Evolutionary conservation across 2,113 vertebrate species (phyloP), one percentile per base, ranked within the genome.

Genomic region (Chloroceryle aenea): DNA sequence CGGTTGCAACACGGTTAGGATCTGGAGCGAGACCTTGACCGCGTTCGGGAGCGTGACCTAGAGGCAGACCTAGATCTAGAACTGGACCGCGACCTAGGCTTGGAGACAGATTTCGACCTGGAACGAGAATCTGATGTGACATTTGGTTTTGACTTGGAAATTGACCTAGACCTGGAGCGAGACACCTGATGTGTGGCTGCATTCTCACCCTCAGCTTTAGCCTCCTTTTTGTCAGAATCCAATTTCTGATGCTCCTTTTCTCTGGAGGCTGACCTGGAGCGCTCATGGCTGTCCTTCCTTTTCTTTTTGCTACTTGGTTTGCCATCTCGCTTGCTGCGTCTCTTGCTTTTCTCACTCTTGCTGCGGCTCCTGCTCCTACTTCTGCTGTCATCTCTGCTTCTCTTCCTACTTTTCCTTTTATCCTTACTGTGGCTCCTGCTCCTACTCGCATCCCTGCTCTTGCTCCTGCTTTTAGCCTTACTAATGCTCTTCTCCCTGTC

Each of bases 341-440:
- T 99, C 61, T 98, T 97, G 98, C 97, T 99, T 92, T 98, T 98
- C 95, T 99, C 98, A n/a, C 99, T 98, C 96, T 98, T 98, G 96
- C 99, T 99, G 74, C 69, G 85, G 87, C 97, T 98, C 52, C 95
- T 95, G 69, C 97, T 97, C 43, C 96, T 90, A 47, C 97, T 96
- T 10, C 95, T 97, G 95, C 97, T 98, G 16, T 97, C 96, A 72
- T 98, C 98, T 55, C 98, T 81, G 95, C 98, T 98, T 63, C 99
- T 97, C 95, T 98, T 98, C 95, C 98, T 97, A 13, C 96, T 95
- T 97, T 97, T 98, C 93, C 98, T 97, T 80, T 98, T 98, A 76
- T 98, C 98, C 75, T 98, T 98, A 90, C 98, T 98, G 85, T 58
- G 96, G 82, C 98, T 98, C 10, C 98, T 94, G 81, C 97, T 98